Evolutionary conservation across 2,888 invertebrate genomes (phyloP), one percentile per base, ranked within the genome.

Genomic region (Polymixis lichenea): DNA sequence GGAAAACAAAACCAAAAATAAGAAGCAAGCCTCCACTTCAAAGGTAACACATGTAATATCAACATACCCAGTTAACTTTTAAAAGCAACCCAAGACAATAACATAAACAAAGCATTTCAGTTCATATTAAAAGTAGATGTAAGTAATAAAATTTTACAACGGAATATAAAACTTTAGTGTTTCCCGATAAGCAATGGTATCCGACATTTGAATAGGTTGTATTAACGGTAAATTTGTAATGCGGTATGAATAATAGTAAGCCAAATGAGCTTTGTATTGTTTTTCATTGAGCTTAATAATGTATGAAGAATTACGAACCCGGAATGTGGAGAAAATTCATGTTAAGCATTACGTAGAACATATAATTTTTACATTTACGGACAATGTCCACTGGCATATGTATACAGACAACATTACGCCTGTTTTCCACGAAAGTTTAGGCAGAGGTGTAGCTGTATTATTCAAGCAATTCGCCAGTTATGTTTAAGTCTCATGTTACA

Each of bases 81-180:
- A 49, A 77, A 87, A 86, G 78, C 79, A 74, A 72, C 70, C 60
- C n/a, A 72, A 83, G 78, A 78, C 61, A 64, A 73, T 82, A 69
- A 77, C 72, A 80, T 78, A 77, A 77, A 80, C 84, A 84, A 77
- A 62, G 38, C 70, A 78, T 79, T 82, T 86, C 61, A 75, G 83
- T 85, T 84, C 89, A 90, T 89, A 91, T 92, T 91, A 91, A 92
- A 91, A 91, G 90, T 88, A 89, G 90, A 91, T 89, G 88, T 89
- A 85, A 74, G 86, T 86, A 90, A 91, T 93, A 93, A 93, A 92
- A 92, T 92, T 93, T 93, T 91, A 94, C 87, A 89, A 83, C 87
- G 69, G 76, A 71, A 79, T 89, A 92, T 94, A 93, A 93, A 93
- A 92, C 90, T 91, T 92, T 86, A 93, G 89, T 88, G 91, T 89